Conservation (phyloP, 2,797 vertebrate genomes). For the Danionella dracula region DNA sequence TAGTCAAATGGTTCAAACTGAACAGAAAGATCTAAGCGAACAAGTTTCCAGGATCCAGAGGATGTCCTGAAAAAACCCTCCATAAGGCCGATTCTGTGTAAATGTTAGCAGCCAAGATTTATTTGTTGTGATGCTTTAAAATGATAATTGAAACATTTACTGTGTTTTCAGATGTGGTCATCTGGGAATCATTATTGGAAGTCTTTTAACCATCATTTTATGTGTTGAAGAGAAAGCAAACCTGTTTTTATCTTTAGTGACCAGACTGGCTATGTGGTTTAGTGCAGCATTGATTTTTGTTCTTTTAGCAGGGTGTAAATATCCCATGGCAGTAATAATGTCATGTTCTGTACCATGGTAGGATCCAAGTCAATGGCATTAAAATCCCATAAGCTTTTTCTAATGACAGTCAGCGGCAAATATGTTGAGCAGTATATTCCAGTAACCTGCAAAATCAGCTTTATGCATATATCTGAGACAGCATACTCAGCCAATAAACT, state of each 20-base stretch:
- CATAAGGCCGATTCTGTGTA: no score
- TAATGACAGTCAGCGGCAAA: constrained; percentile 41
- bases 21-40: no score
- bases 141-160: no score
- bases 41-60: no score
- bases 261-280: constrained; percentile 26
- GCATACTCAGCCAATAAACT: constrained; percentile 34
- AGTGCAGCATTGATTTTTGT: constrained; percentile 22
- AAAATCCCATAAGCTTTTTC: constrained; percentile 29
- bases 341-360: constrained; percentile 47
- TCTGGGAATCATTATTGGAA: no score
- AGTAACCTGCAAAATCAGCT: constrained; percentile 55
- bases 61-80: no score
- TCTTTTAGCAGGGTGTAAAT: constrained; percentile 35
- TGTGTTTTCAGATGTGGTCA: no score
- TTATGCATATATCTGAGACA: constrained; percentile 39
- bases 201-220: no score
- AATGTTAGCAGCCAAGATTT: no score
- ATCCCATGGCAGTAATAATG: constrained; percentile 34
- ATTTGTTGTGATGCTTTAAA: no score
- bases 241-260: background rate
- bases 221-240: background rate
- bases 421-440: constrained; percentile 45
- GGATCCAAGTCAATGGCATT: constrained; percentile 40
- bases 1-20: no score